Conservation (phyloP, 2,797 vertebrate species). For the Tragopan temminckii region DNA sequence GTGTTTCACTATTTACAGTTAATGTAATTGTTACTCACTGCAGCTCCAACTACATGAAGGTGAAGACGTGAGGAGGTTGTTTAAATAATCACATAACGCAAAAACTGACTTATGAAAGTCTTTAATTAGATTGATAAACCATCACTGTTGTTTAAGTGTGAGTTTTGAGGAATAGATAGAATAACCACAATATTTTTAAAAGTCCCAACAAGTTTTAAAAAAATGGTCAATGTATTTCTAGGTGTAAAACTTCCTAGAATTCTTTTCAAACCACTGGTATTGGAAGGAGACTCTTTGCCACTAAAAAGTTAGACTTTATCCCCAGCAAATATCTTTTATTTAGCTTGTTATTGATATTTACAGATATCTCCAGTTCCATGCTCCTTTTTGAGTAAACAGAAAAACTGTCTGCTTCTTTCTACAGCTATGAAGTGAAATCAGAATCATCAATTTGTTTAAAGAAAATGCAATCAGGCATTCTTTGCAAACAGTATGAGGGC, state of each 20-base stretch:
- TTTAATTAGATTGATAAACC: conserved; percentile 42
- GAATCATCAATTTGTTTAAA: background rate
- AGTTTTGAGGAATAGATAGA: background rate
- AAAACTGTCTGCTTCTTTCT: background rate
- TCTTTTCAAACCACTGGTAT: background rate
- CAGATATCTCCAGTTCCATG: background rate
- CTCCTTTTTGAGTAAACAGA: background rate
- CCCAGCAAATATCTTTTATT: conserved; percentile 33
- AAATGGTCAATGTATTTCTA: background rate
- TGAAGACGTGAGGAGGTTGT: background rate
- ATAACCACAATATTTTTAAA: conserved; percentile 6
- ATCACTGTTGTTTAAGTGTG: background rate
- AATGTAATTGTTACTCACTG: background rate
- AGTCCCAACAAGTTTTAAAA: background rate
- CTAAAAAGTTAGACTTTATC: conserved; percentile 39
- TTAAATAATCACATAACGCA: background rate
- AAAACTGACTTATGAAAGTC: conserved; percentile 4
- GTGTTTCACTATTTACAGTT: background rate
- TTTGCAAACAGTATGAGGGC: background rate
- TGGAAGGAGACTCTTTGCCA: conserved; percentile 33
- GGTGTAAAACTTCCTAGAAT: conserved; percentile 17
- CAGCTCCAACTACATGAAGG: background rate
- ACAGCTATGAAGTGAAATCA: background rate
- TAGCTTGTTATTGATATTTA: background rate
- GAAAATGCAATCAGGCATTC: background rate